Conservation (phyloP, 2,797 vertebrate species). For the Selene dorsalis region DNA sequence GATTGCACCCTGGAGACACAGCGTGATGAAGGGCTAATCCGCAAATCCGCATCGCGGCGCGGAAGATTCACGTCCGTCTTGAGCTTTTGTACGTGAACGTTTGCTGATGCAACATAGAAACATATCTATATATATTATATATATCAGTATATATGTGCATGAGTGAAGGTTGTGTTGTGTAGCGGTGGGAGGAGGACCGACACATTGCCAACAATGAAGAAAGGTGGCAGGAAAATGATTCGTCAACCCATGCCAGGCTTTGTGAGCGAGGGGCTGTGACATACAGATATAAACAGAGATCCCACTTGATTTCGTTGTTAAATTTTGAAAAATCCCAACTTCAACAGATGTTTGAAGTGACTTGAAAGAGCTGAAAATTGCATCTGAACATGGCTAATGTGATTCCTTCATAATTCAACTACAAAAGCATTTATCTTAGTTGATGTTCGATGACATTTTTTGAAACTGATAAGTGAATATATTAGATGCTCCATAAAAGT, state of each 20-base stretch:
- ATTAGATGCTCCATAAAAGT: slow-evolving; percentile 60
- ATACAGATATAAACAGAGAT: slow-evolving; percentile 48
- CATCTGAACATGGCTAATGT: slow-evolving; percentile 76
- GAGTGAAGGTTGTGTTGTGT: slow-evolving; percentile 20
- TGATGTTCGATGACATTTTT: slow-evolving; percentile 74
- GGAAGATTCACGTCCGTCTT: slow-evolving; percentile 70
- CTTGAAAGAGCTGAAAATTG: slow-evolving; percentile 71
- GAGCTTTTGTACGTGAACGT: slow-evolving; percentile 58
- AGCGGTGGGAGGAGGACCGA: not conserved
- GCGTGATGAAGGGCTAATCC: slow-evolving; percentile 72
- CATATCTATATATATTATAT: no score
- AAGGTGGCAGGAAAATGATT: slow-evolving; percentile 14
- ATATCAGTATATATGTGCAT: not conserved
- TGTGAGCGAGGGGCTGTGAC: slow-evolving; percentile 42
- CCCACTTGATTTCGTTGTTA: slow-evolving; percentile 59
- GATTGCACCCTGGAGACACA: slow-evolving; percentile 76
- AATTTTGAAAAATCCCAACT: slow-evolving; percentile 78
- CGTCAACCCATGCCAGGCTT: slow-evolving; percentile 27
- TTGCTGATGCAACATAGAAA: not conserved
- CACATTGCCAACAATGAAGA: not conserved
- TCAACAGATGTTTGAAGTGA: slow-evolving; percentile 77
- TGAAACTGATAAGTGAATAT: slow-evolving; percentile 64
- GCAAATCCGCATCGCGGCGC: slow-evolving; percentile 69
- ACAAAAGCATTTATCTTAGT: slow-evolving; percentile 68
- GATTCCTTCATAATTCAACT: slow-evolving; percentile 74